Evolutionary conservation across 2,113 vertebrate species (phyloP), one percentile per base, ranked within the genome.

Genomic region (Nibea coibor): DNA sequence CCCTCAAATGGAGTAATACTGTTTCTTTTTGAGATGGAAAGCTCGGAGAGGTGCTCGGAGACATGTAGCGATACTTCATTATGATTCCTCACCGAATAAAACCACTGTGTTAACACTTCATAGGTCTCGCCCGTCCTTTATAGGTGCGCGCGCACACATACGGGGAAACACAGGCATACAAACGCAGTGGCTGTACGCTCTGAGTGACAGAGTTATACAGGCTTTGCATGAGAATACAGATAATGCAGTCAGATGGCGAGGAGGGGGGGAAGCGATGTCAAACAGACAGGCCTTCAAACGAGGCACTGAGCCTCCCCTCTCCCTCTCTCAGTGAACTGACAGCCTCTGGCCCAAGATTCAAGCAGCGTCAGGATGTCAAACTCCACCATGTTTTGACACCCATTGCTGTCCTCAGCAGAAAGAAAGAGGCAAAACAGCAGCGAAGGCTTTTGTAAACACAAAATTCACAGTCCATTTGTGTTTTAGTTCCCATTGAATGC

Each of bases 391-490:
- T 84, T 92, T 89, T 93, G 93, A 93, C 93, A 92, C 79, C 77
- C 72, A 58, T 65, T 90, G 93, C 92, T 88, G 87, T 93, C 89
- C 89, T 94, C 92, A 93, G 93, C 91, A 92, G 74, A 93, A 92
- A 86, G 66, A 64, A 57, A 22, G 54, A 82, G 73, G 82, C 73
- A 84, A 85, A 91, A 88, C 81, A 86, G 88, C 69, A 78, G 72
- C 26, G 61, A 57, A 66, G 78, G 71, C 61, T 82, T 81, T 75
- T 81, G 80, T 86, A 89, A 90, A 92, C 82, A 89, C 78, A 62
- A 79, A 73, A 90, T 88, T 82, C 87, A 89, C 66, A 86, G 82
- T 82, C 78, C 88, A 86, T 90, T 90, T 88, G 82, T 82, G 82
- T 78, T 88, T 86, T 81, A 73, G 75, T 84, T 87, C 82, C 76